Conservation (phyloP, 2,113 vertebrate genomes). For the Arothron firmamentum region DNA sequence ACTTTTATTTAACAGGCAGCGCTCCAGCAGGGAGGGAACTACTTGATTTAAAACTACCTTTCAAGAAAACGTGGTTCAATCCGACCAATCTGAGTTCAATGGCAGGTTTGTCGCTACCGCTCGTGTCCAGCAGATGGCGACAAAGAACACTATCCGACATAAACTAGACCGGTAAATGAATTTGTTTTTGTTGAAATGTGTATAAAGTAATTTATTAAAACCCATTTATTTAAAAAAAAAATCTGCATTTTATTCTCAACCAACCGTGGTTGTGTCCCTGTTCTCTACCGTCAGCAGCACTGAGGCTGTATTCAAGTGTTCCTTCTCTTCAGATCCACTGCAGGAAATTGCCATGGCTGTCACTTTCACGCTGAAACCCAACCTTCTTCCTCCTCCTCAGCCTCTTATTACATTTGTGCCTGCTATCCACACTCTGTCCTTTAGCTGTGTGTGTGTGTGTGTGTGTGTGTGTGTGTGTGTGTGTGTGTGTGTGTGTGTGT, state of each 20-base stretch:
- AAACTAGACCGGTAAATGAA: neutral
- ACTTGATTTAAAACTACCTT: too few species aligned
- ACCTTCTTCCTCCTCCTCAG: slow-evolving; percentile 11
- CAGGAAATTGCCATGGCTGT: slow-evolving; percentile 68
- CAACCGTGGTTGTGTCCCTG: slow-evolving; percentile 11
- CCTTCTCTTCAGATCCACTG: slow-evolving; percentile 55
- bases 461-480: slow-evolving; percentile 13
- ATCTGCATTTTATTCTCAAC: neutral
- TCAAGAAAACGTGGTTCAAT: too few species aligned
- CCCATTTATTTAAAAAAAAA: too few species aligned
- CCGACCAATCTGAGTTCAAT: too few species aligned
- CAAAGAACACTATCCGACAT: slow-evolving; percentile 20
- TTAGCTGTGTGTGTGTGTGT: neutral
- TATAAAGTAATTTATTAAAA: too few species aligned
- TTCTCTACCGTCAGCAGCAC: neutral
- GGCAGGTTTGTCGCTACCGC: neutral
- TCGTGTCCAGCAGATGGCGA: slow-evolving; percentile 55
- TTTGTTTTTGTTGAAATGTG: too few species aligned
- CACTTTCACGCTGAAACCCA: slow-evolving; percentile 56
- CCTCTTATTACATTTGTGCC: slow-evolving; percentile 27
- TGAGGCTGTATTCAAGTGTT: slow-evolving; percentile 57
- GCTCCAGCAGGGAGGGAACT: too few species aligned
- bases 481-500: slow-evolving; percentile 8
- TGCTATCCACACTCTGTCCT: slow-evolving; percentile 20
- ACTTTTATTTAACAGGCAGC: too few species aligned